Conservation (phyloP, 2,113 vertebrate species). For the Epinephelus fuscoguttatus region DNA sequence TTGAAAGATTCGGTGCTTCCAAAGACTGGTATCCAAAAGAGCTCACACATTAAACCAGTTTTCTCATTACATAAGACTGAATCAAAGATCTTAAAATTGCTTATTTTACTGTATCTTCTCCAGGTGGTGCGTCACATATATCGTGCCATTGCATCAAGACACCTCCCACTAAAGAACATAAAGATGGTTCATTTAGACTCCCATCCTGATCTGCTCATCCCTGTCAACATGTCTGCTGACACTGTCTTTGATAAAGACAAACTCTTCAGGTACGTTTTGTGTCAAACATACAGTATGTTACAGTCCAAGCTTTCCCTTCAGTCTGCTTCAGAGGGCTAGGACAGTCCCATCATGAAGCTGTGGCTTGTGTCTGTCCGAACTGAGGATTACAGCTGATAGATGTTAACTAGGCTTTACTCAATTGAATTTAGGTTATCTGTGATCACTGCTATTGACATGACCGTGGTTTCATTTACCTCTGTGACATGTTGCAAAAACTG, state of each 20-base stretch:
- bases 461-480: too few relatives aligned
- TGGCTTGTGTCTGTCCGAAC: neutral
- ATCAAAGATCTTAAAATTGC: neutral
- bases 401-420: too few relatives aligned
- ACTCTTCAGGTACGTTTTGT: constrained; percentile 87
- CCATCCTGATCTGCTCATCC: constrained; percentile 97
- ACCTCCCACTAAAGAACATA: constrained; percentile 90
- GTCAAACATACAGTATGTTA: neutral
- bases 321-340: neutral
- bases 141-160: constrained; percentile 94
- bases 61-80: too few relatives aligned
- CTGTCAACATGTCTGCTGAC: constrained; percentile 95
- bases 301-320: neutral
- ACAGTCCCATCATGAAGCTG: neutral
- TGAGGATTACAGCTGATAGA: neutral
- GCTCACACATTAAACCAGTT: neutral
- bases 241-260: constrained; percentile 95
- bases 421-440: too few relatives aligned
- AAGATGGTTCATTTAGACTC: constrained; percentile 96
- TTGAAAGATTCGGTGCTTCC: neutral
- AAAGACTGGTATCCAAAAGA: neutral
- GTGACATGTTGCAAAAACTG: too few relatives aligned
- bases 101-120: neutral
- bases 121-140: constrained; percentile 96
- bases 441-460: too few relatives aligned